Conservation (phyloP, 64 coral and sea anemone species). For the Pachyseris speciosa region DNA sequence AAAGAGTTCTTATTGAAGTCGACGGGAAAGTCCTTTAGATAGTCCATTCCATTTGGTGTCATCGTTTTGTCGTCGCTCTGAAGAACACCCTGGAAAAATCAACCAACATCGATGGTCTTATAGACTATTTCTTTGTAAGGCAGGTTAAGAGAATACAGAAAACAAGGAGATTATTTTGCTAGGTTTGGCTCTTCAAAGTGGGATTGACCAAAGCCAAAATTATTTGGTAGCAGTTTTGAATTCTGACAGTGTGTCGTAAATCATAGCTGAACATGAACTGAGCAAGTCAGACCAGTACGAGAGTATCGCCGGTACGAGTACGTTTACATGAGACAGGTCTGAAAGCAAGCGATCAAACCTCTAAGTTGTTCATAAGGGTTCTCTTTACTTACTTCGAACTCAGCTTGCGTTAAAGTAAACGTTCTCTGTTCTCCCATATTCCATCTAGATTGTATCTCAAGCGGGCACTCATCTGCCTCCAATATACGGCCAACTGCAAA, state of each 20-base stretch:
- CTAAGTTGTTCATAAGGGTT: too few species aligned
- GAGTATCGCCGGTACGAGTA: too few species aligned
- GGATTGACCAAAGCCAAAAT: too few species aligned
- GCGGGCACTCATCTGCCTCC: constrained; percentile 71
- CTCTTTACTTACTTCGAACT: constrained; percentile 53
- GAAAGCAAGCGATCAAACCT: background rate
- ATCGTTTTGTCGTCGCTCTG: constrained; percentile 1
- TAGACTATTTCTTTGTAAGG: background rate
- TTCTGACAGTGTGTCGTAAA: too few species aligned
- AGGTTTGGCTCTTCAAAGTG: too few species aligned
- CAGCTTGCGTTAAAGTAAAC: constrained; percentile 68
- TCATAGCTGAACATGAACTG: too few species aligned
- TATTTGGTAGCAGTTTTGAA: too few species aligned
- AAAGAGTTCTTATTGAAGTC: background rate
- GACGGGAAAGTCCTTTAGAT: background rate
- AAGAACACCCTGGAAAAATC: background rate
- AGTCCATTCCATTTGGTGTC: background rate
- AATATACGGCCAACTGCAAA: constrained; percentile 83
- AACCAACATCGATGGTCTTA: background rate
- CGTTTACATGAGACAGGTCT: too few species aligned
- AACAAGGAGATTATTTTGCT: too few species aligned
- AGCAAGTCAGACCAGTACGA: too few species aligned
- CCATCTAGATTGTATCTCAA: constrained; percentile 79
- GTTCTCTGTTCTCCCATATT: constrained; percentile 68
- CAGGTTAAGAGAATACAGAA: background rate